Evolutionary conservation across 2,113 vertebrate genomes (phyloP).

Genomic region (Speoplatyrhinus poulsoni): DNA sequence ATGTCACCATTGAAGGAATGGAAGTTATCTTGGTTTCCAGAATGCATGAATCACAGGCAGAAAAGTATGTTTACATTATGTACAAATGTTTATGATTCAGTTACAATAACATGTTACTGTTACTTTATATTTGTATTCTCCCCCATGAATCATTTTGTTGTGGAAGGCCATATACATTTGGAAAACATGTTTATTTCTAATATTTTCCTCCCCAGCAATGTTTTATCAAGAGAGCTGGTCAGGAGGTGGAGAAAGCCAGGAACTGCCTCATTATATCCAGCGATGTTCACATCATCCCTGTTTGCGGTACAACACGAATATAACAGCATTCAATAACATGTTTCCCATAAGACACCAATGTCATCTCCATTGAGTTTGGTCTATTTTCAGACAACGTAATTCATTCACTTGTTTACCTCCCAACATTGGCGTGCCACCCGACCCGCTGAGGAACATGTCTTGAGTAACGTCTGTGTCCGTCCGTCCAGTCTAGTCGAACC

Average conservation of each 20-base stretch:
- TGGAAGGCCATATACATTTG: too few species aligned
- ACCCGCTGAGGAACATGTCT: slow-evolving; percentile 18
- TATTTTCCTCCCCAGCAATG: too few species aligned
- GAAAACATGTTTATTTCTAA: too few species aligned
- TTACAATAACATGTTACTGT: too few species aligned
- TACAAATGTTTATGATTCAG: too few species aligned
- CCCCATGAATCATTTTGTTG: too few species aligned
- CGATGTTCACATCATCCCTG: neutral
- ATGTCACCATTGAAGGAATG: too few species aligned
- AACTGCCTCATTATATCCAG: neutral
- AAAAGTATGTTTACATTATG: too few species aligned
- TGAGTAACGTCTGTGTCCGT: slow-evolving; percentile 61
- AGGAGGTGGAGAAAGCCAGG: neutral
- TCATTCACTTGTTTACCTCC: slow-evolving; percentile 28
- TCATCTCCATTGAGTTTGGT: too few species aligned
- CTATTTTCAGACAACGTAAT: slow-evolving; percentile 37
- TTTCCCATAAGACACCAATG: neutral
- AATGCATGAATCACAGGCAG: neutral
- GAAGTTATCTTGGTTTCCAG: neutral
- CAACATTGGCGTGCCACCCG: slow-evolving; percentile 24
- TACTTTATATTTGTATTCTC: too few species aligned
- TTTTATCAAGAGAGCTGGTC: neutral
- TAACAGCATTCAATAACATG: neutral
- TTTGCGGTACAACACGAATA: neutral
- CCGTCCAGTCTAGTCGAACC: slow-evolving; percentile 24